Base-by-base conservation (phyloP, 2,888 invertebrate genomes). In the Herminia tarsipennalis region DNA sequence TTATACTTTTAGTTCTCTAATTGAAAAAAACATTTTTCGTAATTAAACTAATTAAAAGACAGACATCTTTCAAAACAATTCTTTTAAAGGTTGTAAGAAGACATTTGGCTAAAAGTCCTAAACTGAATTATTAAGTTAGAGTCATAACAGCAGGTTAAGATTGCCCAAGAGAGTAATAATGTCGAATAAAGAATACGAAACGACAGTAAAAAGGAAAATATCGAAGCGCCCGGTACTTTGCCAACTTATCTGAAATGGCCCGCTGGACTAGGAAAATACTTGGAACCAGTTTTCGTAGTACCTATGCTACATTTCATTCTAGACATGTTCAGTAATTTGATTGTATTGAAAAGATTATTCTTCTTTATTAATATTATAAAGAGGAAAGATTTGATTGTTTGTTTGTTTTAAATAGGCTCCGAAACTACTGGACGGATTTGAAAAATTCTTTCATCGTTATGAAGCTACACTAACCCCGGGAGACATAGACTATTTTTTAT, bases 151-250 rank as follows among this genome's bases (percentile, higher is more conserved):
- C 22, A 27, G 30, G 16, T 33, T 27, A 35, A 41, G 5, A 43
- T 44, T 39, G 12, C 46, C 25, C 56, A 1, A 2, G 49, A 33
- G 48, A 33, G 33, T 37, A 44, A 58, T 66, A 48, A 35, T 1
- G 12, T 50, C 27, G 9, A 54, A 56, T 54, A 54, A 61, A 61
- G 41, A 51, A 61, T 40, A 44, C 53, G 58, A 32, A 42, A 40
- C 2, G 28, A 44, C 34, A 48, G 41, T 56, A 58, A 65, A 56
- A 49, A 46, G 27, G 32, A 48, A 42, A 53, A 55, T 51, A 61
- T 68, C 10, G 32, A 13, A 36, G 27, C 8, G 29, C 8, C 9
- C 10, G 29, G 44, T 12, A n/a, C n/a, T 45, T 32, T 43, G 28
- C 12, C 25, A 41, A 54, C 54, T 49, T 52, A 37, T 30, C 10